These are phyloP conservation scores for Mustela nigripes DNA, from an alignment of 2,113 vertebrate species.

Conservation along the genomic window DNA sequence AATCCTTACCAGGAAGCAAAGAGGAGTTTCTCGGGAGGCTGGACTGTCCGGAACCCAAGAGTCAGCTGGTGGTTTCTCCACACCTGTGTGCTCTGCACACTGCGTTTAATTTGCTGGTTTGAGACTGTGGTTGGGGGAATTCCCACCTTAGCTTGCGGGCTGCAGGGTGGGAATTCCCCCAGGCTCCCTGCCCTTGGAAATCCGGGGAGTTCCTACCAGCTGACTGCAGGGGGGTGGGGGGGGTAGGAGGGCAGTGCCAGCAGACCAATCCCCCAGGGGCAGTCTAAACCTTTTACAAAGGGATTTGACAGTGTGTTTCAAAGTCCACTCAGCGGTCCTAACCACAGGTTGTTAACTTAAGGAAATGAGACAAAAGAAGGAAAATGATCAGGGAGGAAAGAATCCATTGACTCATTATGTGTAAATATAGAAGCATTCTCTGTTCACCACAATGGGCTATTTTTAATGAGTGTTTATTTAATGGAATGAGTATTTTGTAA, in stretches of 20 bases:
- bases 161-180: conserved; percentile 63
- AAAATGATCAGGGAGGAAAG: conserved; percentile 51
- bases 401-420: conserved; percentile 51
- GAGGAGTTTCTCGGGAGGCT: conserved; percentile 31
- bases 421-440: conserved; percentile 24
- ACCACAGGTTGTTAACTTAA: conserved; percentile 22
- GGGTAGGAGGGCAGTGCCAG: accelerated
- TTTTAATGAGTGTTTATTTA: conserved; percentile 61
- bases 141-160: conserved; percentile 64
- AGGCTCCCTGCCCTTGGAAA: conserved; percentile 31
- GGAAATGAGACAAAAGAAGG: conserved; percentile 46
- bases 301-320: conserved; percentile 17
- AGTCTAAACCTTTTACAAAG: conserved; percentile 57
- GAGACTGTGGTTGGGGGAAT: conserved; percentile 70
- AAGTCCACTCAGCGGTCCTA: background rate
- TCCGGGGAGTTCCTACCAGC: background rate
- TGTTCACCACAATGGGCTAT: conserved; percentile 28
- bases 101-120: conserved; percentile 66
- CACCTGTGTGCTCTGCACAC: conserved; percentile 42
- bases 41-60: conserved; percentile 16
- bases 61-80: conserved; percentile 57
- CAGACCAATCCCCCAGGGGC: conserved; percentile 47
- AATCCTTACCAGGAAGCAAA: conserved; percentile 57
- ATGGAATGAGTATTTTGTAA: conserved; percentile 62
- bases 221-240: background rate